Percentiles rank a stretch among this genome's conserved stretches.
phyloP scores from a whole-genome alignment of 2,888 invertebrate genomes.

The Drosophila limbata region DNA sequence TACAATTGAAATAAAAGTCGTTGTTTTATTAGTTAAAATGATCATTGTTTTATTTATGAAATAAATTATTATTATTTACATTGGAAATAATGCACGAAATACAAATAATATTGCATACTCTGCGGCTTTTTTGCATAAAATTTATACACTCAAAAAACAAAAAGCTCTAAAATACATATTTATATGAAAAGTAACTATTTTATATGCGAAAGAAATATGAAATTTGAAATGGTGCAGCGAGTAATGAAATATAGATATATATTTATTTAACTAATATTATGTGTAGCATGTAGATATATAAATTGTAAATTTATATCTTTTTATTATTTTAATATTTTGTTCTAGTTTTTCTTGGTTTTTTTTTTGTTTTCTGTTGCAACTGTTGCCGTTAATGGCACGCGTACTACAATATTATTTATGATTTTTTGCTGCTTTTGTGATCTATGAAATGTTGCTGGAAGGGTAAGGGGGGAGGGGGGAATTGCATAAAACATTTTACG shows the following conservation, averaged over 20 bases:
- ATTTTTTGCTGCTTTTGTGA: slow-evolving; percentile 39
- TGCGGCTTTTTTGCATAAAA: slow-evolving; percentile 52
- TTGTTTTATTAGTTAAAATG: slow-evolving; percentile 67
- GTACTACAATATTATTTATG: slow-evolving; percentile 59
- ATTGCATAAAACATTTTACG: slow-evolving; percentile 39
- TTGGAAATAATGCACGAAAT: slow-evolving; percentile 80
- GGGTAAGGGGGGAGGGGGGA: not conserved
- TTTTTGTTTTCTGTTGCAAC: slow-evolving; percentile 34
- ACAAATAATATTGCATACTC: slow-evolving; percentile 78
- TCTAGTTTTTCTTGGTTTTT: slow-evolving; percentile 11
- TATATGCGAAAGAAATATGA: slow-evolving; percentile 38
- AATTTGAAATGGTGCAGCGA: slow-evolving; percentile 32
- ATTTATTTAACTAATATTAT: slow-evolving; percentile 9
- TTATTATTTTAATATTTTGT: slow-evolving; percentile 17
- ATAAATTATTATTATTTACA: slow-evolving; percentile 80
- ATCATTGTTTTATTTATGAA: slow-evolving; percentile 77
- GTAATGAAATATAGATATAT: slow-evolving; percentile 28
- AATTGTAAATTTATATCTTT: slow-evolving; percentile 29
- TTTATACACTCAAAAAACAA: slow-evolving; percentile 72
- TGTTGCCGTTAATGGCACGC: slow-evolving; percentile 80
- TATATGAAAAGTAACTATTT: slow-evolving; percentile 46
- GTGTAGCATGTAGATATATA: not conserved
- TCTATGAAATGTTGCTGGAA: slow-evolving; percentile 20
- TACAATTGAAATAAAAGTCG: not conserved
- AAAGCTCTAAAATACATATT: slow-evolving; percentile 45